Evolutionary conservation across 2,888 invertebrate genomes (phyloP).

Genomic region (Drosophila vallismaia): DNA sequence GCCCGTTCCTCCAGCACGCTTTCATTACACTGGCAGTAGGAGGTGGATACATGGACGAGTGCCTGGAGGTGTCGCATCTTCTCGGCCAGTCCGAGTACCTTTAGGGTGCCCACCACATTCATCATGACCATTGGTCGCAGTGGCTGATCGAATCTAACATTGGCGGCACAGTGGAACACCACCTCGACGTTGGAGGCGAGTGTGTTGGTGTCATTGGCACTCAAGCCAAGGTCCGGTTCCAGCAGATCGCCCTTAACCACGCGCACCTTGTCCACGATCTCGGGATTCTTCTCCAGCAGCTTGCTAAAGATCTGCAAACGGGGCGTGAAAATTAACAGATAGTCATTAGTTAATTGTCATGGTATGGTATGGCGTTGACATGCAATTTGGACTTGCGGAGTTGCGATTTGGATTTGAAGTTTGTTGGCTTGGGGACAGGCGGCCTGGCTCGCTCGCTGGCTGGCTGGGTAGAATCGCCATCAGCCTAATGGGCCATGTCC

Average conservation of each 20-base stretch:
- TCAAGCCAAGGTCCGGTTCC: conserved; percentile 86
- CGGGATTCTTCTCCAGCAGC: conserved; percentile 85
- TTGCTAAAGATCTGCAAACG: conserved; percentile 85
- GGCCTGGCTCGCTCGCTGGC: conserved; percentile 1
- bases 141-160: conserved; percentile 94
- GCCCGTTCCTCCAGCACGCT: conserved; percentile 90
- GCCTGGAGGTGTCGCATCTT: conserved; percentile 88
- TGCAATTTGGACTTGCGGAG: conserved; percentile 28
- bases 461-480: conserved; percentile 46
- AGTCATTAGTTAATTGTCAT: conserved; percentile 44
- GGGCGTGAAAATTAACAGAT: conserved; percentile 23
- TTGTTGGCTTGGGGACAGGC: neutral
- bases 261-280: conserved; percentile 86
- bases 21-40: conserved; percentile 95
- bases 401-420: conserved; percentile 15
- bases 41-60: conserved; percentile 95
- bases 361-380: conserved; percentile 25
- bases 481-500: conserved; percentile 41
- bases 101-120: conserved; percentile 92
- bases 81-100: conserved; percentile 90
- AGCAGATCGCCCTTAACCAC: conserved; percentile 88
- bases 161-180: conserved; percentile 94
- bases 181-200: conserved; percentile 88
- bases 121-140: conserved; percentile 92
- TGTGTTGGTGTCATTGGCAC: conserved; percentile 85